Percentiles rank a stretch among this genome's conserved stretches.
Conservation (phyloP, 1,140 invertebrate species). For the Carposina sasakii region DNA sequence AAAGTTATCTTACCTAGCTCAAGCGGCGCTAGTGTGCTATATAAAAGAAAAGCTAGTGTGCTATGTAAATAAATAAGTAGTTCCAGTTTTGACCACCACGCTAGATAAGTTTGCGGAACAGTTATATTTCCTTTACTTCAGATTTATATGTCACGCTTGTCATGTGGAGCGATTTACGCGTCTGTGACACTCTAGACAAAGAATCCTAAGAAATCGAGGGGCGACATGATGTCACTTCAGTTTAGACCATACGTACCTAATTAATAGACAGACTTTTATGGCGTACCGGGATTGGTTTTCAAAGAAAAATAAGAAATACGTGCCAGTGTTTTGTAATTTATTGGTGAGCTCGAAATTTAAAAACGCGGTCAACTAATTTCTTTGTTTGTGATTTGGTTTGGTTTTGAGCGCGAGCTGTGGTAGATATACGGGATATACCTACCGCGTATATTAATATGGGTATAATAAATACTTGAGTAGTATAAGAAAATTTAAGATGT, state of each 20-base stretch:
- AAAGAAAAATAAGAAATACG: slow-evolving; percentile 64
- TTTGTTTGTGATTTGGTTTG: slow-evolving; percentile 56
- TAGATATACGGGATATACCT: too few relatives aligned
- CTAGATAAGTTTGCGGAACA: too few relatives aligned
- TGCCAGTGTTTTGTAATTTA: slow-evolving; percentile 56
- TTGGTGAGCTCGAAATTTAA: slow-evolving; percentile 42
- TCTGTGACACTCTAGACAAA: slow-evolving; percentile 55
- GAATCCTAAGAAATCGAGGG: slow-evolving; percentile 49
- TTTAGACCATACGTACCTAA: slow-evolving; percentile 42
- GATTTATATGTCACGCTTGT: slow-evolving; percentile 57
- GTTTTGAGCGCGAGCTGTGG: too few relatives aligned
- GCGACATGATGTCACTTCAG: slow-evolving; percentile 58
- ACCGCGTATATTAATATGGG: too few relatives aligned
- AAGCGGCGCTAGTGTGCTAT: too few relatives aligned
- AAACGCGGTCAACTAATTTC: slow-evolving; percentile 43
- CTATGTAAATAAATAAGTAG: too few relatives aligned
- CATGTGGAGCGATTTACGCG: slow-evolving; percentile 57
- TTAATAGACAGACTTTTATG: slow-evolving; percentile 63
- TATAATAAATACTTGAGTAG: too few relatives aligned
- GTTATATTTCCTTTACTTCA: slow-evolving; percentile 52
- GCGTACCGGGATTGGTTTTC: slow-evolving; percentile 45
- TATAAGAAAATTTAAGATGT: too few relatives aligned
- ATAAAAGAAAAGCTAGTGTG: too few relatives aligned
- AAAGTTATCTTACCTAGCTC: too few relatives aligned
- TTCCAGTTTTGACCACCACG: too few relatives aligned